Evolutionary conservation across 2,797 vertebrate genomes (phyloP).

Genomic region (Gobio occitaniae): DNA sequence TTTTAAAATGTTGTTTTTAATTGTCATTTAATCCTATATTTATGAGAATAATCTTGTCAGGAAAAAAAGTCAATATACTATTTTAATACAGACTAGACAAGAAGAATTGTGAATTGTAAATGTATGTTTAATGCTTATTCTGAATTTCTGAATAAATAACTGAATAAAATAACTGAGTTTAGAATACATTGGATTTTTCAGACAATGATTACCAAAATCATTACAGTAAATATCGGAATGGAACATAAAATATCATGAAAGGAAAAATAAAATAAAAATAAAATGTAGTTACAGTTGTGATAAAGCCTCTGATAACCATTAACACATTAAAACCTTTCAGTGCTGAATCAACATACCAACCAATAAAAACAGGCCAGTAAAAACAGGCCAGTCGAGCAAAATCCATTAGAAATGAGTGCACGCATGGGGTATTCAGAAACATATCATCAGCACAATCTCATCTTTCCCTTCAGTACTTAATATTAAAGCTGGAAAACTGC

Average conservation of each 20-base stretch:
- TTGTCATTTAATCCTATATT: not conserved
- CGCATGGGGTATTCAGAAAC: not conserved
- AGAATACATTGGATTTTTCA: not conserved
- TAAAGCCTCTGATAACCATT: not conserved
- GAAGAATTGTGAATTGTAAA: not conserved
- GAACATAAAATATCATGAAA: slow-evolving; percentile 2
- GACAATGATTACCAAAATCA: slow-evolving; percentile 9
- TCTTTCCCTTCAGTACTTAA: not conserved
- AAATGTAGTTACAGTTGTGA: not conserved
- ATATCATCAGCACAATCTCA: not conserved
- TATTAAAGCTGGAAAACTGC: not conserved
- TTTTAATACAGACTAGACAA: not conserved
- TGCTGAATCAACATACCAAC: slow-evolving; percentile 5
- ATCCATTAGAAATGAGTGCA: not conserved
- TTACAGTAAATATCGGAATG: not conserved
- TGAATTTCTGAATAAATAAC: slow-evolving; percentile 25
- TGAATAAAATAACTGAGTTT: not conserved
- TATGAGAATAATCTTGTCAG: not conserved
- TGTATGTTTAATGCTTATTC: slow-evolving; percentile 63
- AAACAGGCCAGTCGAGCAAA: not conserved
- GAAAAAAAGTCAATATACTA: not conserved
- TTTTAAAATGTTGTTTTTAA: not conserved
- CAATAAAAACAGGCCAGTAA: not conserved
- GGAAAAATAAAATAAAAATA: slow-evolving; percentile 12
- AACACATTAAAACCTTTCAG: slow-evolving; percentile 20